These are phyloP conservation scores for Pelodiscus sinensis DNA, from an alignment of 2,113 vertebrate genomes.

Conservation along the genomic window DNA sequence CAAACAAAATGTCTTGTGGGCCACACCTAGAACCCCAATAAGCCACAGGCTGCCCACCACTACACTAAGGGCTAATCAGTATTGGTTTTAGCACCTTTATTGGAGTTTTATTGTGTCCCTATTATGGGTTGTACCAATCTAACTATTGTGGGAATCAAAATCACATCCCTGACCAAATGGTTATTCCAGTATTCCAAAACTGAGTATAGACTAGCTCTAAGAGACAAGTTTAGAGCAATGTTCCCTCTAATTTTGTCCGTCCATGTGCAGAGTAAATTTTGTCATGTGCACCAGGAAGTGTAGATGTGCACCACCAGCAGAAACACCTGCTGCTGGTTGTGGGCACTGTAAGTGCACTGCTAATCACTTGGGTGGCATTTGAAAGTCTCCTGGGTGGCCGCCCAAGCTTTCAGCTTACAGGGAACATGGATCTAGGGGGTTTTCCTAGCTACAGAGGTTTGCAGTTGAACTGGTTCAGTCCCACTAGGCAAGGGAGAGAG, in stretches of 20 bases:
- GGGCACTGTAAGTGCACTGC: no score
- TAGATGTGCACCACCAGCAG: no score
- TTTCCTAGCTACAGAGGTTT: neutral
- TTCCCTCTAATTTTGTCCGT: no score
- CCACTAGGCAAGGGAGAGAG: neutral
- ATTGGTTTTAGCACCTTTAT: accelerated
- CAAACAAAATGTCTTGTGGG: no score
- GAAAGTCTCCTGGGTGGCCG: no score
- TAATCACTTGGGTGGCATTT: no score
- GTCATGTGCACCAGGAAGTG: no score
- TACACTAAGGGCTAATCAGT: neutral
- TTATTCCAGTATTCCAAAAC: accelerated
- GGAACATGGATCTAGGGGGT: neutral
- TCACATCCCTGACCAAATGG: neutral
- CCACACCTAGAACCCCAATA: no score
- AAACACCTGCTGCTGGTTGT: no score
- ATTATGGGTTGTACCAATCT: neutral
- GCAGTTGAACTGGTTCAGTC: neutral
- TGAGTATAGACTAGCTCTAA: neutral
- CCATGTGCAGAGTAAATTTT: no score
- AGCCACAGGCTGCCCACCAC: no score
- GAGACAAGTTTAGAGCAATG: neutral
- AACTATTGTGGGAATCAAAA: neutral
- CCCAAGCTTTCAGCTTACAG: no score
- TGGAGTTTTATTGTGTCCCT: neutral